Percentiles rank a stretch among this genome's conserved stretches.
These are phyloP conservation scores for Lasioglossum lativentre DNA, from an alignment of 2,888 invertebrate genomes.

Conservation along the genomic window DNA sequence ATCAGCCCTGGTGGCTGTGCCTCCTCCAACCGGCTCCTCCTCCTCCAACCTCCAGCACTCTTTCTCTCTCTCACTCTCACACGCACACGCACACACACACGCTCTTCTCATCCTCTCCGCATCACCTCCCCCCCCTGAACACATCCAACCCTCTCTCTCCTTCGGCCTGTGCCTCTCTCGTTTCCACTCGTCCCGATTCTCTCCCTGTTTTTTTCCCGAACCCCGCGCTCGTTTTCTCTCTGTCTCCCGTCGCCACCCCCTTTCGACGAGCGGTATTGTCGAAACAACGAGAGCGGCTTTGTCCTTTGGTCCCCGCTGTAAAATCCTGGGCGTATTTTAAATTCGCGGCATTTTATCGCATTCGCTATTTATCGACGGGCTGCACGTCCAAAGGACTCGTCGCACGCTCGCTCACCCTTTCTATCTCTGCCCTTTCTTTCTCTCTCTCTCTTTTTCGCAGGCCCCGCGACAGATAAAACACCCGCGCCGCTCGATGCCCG, in stretches of 20 bases:
- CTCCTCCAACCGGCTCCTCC: conserved; percentile 45
- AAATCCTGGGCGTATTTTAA: conserved; percentile 76
- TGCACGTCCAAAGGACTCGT: conserved; percentile 73
- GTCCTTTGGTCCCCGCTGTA: conserved; percentile 76
- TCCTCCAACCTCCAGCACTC: conserved; percentile 38
- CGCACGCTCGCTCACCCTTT: conserved; percentile 49
- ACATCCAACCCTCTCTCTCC: conserved; percentile 19
- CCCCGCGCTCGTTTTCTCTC: conserved; percentile 60
- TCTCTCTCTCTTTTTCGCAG: conserved; percentile 27
- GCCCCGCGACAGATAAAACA: conserved; percentile 63
- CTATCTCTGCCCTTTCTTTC: conserved; percentile 32
- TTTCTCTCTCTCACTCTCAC: conserved; percentile 23
- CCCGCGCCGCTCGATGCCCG: conserved; percentile 51
- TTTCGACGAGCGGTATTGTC: conserved; percentile 76
- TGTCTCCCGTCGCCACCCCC: conserved; percentile 71
- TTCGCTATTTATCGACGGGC: conserved; percentile 76
- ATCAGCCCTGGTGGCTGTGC: conserved; percentile 69
- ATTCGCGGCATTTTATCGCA: conserved; percentile 76
- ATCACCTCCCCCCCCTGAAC: not conserved
- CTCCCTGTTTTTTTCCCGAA: conserved; percentile 46
- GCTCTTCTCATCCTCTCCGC: conserved; percentile 26
- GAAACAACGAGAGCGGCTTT: conserved; percentile 77
- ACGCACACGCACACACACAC: not conserved
- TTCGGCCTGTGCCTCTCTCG: conserved; percentile 52
- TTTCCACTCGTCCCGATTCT: conserved; percentile 61